Conservation (phyloP, 2,888 invertebrate genomes). For the Tetragonula carbonaria region DNA sequence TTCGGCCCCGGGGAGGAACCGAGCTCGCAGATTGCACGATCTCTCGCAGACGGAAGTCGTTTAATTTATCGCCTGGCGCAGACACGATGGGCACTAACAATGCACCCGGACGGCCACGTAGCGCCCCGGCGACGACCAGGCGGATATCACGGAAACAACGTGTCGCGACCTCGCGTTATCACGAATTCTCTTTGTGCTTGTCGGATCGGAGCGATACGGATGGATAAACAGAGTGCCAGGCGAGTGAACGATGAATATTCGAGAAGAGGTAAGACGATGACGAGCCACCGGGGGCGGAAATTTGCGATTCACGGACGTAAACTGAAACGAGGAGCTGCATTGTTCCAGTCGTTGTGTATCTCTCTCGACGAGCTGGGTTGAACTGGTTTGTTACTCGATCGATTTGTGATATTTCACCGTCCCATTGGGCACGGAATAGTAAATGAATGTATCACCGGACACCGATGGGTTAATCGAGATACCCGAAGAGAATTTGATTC, state of each 20-base stretch:
- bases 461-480: neutral
- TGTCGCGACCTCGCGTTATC: conserved; percentile 51
- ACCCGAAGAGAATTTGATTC: neutral
- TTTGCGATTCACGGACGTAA: conserved; percentile 51
- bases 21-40: conserved; percentile 41
- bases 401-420: conserved; percentile 29
- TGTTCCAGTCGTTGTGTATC: conserved; percentile 33
- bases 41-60: conserved; percentile 44
- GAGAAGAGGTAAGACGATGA: conserved; percentile 39
- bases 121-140: conserved; percentile 1
- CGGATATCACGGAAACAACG: conserved; percentile 40
- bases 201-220: conserved; percentile 9
- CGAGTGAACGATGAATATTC: neutral
- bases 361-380: neutral
- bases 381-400: conserved; percentile 18
- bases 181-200: conserved; percentile 43
- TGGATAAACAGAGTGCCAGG: neutral
- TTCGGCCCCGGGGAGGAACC: neutral
- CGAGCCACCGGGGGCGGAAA: conserved; percentile 10
- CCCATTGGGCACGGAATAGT: neutral
- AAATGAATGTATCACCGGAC: neutral
- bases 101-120: conserved; percentile 25
- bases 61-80: conserved; percentile 56
- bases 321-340: conserved; percentile 29
- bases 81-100: conserved; percentile 32